A percentile compares a stretch with the other conserved stretches of the same genome.
phyloP scores from a whole-genome alignment of 2,113 vertebrate genomes.

The Anarhynchus alexandrinus region DNA sequence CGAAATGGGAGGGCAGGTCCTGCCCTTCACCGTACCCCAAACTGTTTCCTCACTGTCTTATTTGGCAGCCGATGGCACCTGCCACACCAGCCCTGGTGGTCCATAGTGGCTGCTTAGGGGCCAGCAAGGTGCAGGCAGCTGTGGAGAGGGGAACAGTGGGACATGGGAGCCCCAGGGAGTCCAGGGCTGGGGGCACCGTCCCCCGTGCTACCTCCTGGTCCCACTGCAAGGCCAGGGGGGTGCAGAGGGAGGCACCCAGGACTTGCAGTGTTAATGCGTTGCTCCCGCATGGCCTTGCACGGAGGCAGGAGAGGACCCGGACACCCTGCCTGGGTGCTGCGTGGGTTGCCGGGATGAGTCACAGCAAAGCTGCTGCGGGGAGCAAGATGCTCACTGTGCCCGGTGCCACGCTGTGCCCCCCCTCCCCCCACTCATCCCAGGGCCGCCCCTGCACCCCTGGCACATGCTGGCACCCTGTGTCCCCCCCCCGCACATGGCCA shows the following conservation, averaged over 20 bases:
- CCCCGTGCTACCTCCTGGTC: accelerated
- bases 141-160: accelerated
- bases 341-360: constrained; percentile 28
- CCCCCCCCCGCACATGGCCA: accelerated
- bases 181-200: neutral
- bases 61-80: neutral
- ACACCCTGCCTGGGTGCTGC: neutral
- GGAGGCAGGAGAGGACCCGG: neutral
- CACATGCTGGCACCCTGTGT: accelerated
- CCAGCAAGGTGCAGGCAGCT: neutral
- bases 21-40: accelerated
- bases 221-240: neutral
- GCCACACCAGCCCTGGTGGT: neutral
- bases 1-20: neutral
- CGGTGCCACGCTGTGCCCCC: accelerated
- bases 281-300: neutral
- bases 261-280: neutral
- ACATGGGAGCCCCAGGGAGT: accelerated
- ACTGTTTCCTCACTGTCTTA: neutral
- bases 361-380: neutral
- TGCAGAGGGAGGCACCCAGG: accelerated
- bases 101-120: neutral
- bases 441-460: neutral
- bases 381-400: neutral
- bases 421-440: accelerated